Evolutionary conservation across 2,113 vertebrate species (phyloP).

Genomic region (Epinephelus lanceolatus): DNA sequence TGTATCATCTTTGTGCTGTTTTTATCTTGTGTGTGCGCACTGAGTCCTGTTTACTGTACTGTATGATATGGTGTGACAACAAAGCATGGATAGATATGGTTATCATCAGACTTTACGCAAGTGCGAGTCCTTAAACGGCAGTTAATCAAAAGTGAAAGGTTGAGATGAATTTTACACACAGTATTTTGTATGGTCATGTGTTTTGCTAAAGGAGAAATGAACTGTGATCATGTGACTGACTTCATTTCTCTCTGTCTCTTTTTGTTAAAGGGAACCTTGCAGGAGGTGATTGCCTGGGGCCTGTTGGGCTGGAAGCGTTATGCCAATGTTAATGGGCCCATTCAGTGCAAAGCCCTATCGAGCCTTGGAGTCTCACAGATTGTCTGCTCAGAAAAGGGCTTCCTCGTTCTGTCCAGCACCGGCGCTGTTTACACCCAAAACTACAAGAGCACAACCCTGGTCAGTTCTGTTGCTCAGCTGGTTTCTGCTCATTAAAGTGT

Average conservation of each 20-base stretch:
- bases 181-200: neutral
- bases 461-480: slow-evolving; percentile 62
- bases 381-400: slow-evolving; percentile 96
- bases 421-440: slow-evolving; percentile 95
- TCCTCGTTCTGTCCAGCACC: slow-evolving; percentile 92
- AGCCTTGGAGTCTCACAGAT: slow-evolving; percentile 93
- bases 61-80: neutral
- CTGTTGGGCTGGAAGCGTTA: slow-evolving; percentile 97
- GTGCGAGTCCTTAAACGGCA: neutral
- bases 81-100: neutral
- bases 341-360: slow-evolving; percentile 95
- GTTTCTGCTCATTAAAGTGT: neutral
- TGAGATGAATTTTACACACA: neutral
- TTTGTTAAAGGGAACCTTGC: slow-evolving; percentile 89
- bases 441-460: slow-evolving; percentile 96
- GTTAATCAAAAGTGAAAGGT: neutral
- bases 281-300: slow-evolving; percentile 97
- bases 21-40: neutral
- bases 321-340: slow-evolving; percentile 93
- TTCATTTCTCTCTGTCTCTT: neutral
- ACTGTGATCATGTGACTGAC: neutral
- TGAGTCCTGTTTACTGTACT: neutral
- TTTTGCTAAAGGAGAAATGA: neutral
- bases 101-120: neutral
- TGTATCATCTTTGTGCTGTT: neutral